These are phyloP conservation scores for Alexandromys oeconomus DNA, from an alignment of 2,797 vertebrate species.

Conservation along the genomic window DNA sequence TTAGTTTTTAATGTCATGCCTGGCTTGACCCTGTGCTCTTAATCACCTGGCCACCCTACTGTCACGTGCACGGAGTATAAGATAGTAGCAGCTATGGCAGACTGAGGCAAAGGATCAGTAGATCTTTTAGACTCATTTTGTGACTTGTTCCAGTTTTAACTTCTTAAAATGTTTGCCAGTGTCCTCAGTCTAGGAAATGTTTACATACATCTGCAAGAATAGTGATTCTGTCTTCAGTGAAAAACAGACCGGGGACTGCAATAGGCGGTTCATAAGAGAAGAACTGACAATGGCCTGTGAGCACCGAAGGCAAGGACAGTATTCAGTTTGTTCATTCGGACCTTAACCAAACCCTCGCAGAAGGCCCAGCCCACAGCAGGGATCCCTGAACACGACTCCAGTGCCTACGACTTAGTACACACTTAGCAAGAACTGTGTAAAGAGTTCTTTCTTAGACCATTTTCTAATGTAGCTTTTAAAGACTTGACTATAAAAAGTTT, in stretches of 20 bases:
- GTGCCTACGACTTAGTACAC: not conserved
- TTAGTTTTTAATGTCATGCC: not conserved
- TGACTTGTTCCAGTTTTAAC: not conserved
- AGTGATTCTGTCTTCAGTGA: not conserved
- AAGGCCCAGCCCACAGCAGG: not conserved
- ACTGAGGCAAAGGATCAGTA: not conserved
- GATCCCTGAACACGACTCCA: not conserved
- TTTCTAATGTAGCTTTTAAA: slow-evolving; percentile 30
- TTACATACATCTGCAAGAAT: slow-evolving; percentile 29
- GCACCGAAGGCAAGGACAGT: not conserved
- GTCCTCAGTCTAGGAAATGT: slow-evolving; percentile 11
- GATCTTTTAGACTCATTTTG: slow-evolving; percentile 8
- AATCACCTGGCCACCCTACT: too few relatives aligned
- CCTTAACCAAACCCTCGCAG: not conserved
- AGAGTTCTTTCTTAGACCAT: slow-evolving; percentile 9
- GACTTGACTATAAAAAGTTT: not conserved
- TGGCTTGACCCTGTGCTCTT: not conserved
- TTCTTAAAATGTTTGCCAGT: slow-evolving; percentile 43
- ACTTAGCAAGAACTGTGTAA: not conserved
- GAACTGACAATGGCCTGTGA: slow-evolving; percentile 31
- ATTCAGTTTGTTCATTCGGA: not conserved
- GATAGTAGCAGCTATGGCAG: not conserved
- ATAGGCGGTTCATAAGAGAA: slow-evolving; percentile 45
- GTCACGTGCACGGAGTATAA: not conserved
- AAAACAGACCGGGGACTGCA: slow-evolving; percentile 62